Conservation (phyloP, 2,113 vertebrate genomes). For the Nycticorax nycticorax region DNA sequence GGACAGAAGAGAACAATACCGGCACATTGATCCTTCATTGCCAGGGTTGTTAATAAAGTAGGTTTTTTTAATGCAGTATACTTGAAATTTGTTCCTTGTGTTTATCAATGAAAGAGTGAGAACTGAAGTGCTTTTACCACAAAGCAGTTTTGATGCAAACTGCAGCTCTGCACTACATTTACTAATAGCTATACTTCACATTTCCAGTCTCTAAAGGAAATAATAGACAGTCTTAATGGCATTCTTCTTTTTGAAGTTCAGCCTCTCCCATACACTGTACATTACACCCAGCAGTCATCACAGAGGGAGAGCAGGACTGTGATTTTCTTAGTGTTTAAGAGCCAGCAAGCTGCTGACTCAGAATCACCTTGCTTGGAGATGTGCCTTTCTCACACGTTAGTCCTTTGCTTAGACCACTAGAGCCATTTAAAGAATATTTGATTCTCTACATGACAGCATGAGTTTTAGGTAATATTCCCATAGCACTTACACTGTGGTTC, state of each 20-base stretch:
- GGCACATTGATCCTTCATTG: neutral
- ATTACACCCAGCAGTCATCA: neutral
- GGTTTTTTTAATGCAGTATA: neutral
- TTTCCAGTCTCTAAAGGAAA: neutral
- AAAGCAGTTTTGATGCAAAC: neutral
- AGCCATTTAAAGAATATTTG: neutral
- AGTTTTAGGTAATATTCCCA: neutral
- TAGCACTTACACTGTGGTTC: neutral
- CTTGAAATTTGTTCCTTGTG: neutral
- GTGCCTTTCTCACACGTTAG: neutral
- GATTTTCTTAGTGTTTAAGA: neutral
- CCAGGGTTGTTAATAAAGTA: neutral
- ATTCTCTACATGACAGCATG: neutral
- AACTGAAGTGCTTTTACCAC: neutral
- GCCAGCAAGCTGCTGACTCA: constrained; percentile 18
- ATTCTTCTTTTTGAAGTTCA: neutral
- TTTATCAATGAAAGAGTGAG: neutral
- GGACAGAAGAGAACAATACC: neutral
- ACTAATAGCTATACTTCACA: neutral
- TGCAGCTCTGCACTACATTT: neutral
- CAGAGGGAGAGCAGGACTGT: neutral
- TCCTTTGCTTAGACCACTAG: neutral
- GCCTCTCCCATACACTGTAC: neutral
- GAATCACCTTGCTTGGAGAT: neutral
- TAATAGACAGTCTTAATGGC: neutral